Conservation (phyloP, 2,797 vertebrate species). For the Nothura maculosa region DNA sequence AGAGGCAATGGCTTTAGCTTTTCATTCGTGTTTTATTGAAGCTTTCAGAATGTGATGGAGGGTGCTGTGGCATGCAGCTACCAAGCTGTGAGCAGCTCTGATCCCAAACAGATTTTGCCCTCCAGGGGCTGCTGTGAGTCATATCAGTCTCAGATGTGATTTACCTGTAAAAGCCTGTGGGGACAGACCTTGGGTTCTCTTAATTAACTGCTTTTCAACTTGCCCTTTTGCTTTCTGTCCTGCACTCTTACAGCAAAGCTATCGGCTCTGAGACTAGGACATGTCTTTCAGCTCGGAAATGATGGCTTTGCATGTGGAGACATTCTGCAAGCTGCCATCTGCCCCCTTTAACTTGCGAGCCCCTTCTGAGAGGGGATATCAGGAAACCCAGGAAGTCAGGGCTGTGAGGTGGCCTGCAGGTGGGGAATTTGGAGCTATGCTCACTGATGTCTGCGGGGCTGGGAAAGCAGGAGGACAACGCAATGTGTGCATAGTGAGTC, state of each 20-base stretch:
- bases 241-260: background rate
- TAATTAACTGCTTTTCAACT: background rate
- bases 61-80: background rate
- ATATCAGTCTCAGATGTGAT: conserved; percentile 49
- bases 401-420: accelerated
- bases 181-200: conserved; percentile 41
- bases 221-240: conserved; percentile 35
- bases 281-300: background rate
- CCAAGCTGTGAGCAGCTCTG: conserved; percentile 41
- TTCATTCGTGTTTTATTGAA: conserved; percentile 66
- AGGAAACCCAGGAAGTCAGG: background rate
- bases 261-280: conserved; percentile 1
- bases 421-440: background rate
- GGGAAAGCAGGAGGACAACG: background rate
- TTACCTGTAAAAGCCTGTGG: conserved; percentile 48
- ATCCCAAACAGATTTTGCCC: conserved; percentile 19
- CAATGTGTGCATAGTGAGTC: accelerated
- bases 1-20: conserved; percentile 25
- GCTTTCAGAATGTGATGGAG: conserved; percentile 65
- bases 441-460: background rate
- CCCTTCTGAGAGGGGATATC: background rate
- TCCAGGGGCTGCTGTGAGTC: conserved; percentile 48
- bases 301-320: background rate
- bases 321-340: background rate
- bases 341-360: background rate